These are phyloP conservation scores for Tolmerus cingulatus DNA, from an alignment of 2,888 invertebrate genomes.

Conservation along the genomic window DNA sequence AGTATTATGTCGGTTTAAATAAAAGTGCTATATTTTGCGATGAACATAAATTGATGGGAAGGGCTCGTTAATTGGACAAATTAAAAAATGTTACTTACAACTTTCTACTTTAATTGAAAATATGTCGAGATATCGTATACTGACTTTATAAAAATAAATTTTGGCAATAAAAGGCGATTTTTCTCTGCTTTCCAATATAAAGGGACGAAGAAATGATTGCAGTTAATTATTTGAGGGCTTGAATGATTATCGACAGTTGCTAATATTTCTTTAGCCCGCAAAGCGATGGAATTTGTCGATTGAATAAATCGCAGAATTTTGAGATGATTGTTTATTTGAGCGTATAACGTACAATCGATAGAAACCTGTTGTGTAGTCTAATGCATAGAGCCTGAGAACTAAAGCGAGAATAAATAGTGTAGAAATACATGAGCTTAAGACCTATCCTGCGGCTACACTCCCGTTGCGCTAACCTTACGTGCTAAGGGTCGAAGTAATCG, in stretches of 20 bases:
- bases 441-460: slow-evolving; percentile 16
- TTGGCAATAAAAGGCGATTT: background rate
- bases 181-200: too few species aligned
- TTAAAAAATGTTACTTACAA: background rate
- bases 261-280: background rate
- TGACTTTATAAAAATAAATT: background rate
- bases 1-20: too few species aligned
- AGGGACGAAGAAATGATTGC: too few species aligned
- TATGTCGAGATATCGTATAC: background rate
- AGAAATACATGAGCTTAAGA: slow-evolving; percentile 35
- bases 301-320: background rate
- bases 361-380: slow-evolving; percentile 21
- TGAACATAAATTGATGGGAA: too few species aligned
- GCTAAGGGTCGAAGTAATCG: background rate
- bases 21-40: too few species aligned
- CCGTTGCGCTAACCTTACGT: slow-evolving; percentile 1
- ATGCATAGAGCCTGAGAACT: slow-evolving; percentile 31
- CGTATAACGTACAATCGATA: slow-evolving; percentile 33
- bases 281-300: background rate
- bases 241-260: background rate
- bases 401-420: slow-evolving; percentile 39
- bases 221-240: too few species aligned
- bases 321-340: slow-evolving; percentile 32
- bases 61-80: too few species aligned
- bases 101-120: background rate